A percentile compares a stretch with the other conserved stretches of the same genome.
Evolutionary conservation across 2,888 invertebrate genomes (phyloP).

Genomic region (Diarsia mendica): DNA sequence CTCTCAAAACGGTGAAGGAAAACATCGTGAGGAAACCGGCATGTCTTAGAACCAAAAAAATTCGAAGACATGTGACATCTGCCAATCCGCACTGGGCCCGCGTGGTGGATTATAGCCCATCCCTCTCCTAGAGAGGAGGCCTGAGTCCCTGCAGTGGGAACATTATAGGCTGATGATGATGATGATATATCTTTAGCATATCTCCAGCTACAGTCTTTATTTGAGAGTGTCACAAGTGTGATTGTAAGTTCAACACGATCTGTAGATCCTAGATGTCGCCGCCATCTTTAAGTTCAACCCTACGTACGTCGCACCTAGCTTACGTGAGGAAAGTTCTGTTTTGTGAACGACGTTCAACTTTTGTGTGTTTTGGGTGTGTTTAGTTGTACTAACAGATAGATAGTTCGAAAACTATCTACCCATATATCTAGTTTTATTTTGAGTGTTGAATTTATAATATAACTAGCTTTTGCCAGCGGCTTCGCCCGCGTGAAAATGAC

Average conservation of each 20-base stretch:
- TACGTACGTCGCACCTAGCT: conserved; percentile 16
- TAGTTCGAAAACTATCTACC: background rate
- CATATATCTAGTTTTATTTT: background rate
- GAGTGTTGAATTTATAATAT: background rate
- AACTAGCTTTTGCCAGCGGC: too few species aligned
- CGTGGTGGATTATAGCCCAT: too few species aligned
- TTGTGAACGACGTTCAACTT: conserved; percentile 20
- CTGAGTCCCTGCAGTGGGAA: too few species aligned
- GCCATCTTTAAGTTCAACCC: conserved; percentile 40
- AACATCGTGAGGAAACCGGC: too few species aligned
- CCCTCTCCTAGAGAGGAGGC: too few species aligned
- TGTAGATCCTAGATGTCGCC: conserved; percentile 41
- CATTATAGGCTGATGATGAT: too few species aligned
- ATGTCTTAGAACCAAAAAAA: too few species aligned
- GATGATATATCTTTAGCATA: conserved; percentile 13
- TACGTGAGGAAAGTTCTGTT: conserved; percentile 16
- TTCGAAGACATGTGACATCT: too few species aligned
- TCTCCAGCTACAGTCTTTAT: conserved; percentile 13
- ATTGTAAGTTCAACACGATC: conserved; percentile 57
- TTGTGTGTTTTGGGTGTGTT: conserved; percentile 19
- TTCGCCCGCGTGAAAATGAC: too few species aligned
- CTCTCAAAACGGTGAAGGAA: too few species aligned
- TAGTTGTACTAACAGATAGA: conserved; percentile 5
- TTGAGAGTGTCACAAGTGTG: conserved; percentile 42
- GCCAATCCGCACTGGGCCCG: too few species aligned